Evolutionary conservation across 1,140 invertebrate genomes (phyloP), one percentile per base, ranked within the genome.

Genomic region (Monomorium pharaonis): DNA sequence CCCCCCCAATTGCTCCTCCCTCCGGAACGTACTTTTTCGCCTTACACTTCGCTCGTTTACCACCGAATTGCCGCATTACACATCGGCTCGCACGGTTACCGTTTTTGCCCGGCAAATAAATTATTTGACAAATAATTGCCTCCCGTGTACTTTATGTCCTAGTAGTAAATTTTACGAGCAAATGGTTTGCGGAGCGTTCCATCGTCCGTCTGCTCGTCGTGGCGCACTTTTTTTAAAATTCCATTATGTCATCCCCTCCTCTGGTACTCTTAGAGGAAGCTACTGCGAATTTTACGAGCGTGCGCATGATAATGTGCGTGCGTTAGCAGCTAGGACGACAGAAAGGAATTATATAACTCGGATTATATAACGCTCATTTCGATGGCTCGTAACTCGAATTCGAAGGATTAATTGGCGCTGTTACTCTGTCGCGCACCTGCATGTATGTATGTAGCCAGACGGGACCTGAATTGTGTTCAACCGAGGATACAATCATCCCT

Each of bases 351-450:
- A n/a, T n/a, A n/a, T n/a, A n/a, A 33, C 54, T 49, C 85, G 87
- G 89, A 92, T 92, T 92, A 92, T 91, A 92, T 90, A 91, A 92
- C 89, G 87, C 81, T 91, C 90, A 87, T 92, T 91, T 89, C 89
- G 84, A 42, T 88, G 84, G 88, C 74, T 92, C 92, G 91, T 93
- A 93, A 92, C 91, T 90, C 85, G 90, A 88, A 88, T 93, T 92
- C 88, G 89, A 89, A 92, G 88, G 91, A 93, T 93, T 92, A 92
- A 93, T 92, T 90, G 89, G 78, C 74, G 86, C 85, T 90, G 91
- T 92, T 91, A 92, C 91, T 91, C 91, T 86, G 88, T 90, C 91
- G 90, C 37, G 33, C 9, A 37, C 24, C 63, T 27, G 21, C 4
- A 6, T 42, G 10, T 42, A 42, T 42, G 62, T 27, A 21, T n/a